phyloP scores from a whole-genome alignment of 2,888 invertebrate species.

The Ashinkailepas kermadecensis region DNA sequence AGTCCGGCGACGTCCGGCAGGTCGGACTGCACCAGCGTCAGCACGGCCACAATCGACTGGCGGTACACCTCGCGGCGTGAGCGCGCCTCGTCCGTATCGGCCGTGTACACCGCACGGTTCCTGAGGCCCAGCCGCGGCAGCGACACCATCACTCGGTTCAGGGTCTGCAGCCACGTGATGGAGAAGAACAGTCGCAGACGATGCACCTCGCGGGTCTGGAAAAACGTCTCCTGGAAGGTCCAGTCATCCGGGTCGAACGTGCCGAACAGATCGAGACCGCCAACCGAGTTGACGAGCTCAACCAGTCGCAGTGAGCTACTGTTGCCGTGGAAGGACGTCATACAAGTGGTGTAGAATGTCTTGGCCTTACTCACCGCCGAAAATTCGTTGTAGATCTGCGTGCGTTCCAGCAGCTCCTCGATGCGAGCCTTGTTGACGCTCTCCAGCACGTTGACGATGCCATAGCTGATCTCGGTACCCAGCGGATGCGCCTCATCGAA shows the following conservation, averaged over 20 bases:
- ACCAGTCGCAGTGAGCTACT: not conserved
- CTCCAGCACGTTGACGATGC: constrained; percentile 50
- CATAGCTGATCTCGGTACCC: constrained; percentile 26
- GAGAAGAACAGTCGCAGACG: constrained; percentile 2
- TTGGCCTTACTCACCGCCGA: not conserved
- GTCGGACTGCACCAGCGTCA: not conserved
- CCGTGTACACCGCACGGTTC: not conserved
- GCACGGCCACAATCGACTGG: not conserved
- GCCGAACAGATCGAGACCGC: not conserved
- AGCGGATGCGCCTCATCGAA: constrained; percentile 56
- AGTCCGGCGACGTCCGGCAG: not conserved
- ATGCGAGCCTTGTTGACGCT: constrained; percentile 67
- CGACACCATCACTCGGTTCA: not conserved
- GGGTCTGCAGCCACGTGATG: constrained; percentile 9
- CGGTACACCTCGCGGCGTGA: not conserved
- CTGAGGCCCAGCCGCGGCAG: not conserved
- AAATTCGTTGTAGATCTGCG: not conserved
- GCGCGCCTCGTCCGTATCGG: not conserved
- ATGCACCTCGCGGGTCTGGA: not conserved
- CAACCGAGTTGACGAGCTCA: not conserved
- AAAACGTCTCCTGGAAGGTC: not conserved
- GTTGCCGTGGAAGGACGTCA: not conserved
- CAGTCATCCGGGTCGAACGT: not conserved
- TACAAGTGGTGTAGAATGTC: not conserved
- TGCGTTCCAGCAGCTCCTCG: constrained; percentile 53